Evolutionary conservation across 2,888 invertebrate species (phyloP).

Genomic region (Neoscelio sp.): DNA sequence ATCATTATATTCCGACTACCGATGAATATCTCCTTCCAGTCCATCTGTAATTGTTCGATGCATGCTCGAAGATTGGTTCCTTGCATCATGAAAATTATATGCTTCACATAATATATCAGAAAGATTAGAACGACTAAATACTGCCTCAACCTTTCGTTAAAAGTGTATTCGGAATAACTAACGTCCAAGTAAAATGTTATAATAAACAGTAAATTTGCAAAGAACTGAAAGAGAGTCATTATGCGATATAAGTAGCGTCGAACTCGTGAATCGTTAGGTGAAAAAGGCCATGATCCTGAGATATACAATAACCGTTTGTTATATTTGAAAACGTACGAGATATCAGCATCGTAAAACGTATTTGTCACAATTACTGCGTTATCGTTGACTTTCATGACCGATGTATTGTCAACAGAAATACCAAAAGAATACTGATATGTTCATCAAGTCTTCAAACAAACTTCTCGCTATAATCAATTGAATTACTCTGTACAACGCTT

Average conservation of each 20-base stretch:
- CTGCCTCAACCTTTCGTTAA: not conserved
- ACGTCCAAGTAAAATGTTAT: not conserved
- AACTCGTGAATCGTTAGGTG: not conserved
- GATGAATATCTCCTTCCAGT: too few species aligned
- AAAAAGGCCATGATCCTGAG: not conserved
- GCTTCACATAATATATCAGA: too few species aligned
- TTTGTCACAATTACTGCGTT: not conserved
- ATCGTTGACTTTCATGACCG: not conserved
- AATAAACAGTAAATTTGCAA: not conserved
- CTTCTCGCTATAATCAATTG: too few species aligned
- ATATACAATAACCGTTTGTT: not conserved
- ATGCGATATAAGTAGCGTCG: not conserved
- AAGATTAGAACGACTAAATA: too few species aligned
- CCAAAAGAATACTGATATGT: too few species aligned
- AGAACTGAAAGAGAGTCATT: not conserved
- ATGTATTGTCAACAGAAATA: too few species aligned
- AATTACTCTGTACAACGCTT: too few species aligned
- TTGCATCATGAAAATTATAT: too few species aligned
- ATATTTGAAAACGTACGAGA: not conserved
- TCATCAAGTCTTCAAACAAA: too few species aligned
- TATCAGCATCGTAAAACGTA: not conserved
- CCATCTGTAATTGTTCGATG: too few species aligned
- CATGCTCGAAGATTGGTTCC: too few species aligned
- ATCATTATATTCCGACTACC: too few species aligned
- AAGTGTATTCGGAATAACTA: not conserved